Base-by-base conservation (phyloP, 2,888 invertebrate species). In the Clostera curtula region DNA sequence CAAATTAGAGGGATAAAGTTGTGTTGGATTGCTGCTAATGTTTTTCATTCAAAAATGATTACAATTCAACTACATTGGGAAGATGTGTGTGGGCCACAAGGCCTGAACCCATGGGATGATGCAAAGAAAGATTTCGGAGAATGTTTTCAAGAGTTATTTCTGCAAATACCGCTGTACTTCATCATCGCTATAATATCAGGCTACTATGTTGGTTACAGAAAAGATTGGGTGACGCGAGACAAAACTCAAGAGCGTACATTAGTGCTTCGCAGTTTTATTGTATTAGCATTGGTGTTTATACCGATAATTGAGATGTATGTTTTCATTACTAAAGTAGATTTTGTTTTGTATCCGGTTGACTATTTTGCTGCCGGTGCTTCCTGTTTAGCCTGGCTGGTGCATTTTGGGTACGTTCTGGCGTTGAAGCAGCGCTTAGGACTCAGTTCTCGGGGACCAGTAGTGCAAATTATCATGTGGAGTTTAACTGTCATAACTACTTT, bases 71-170 rank as follows among this genome's bases (percentile, higher is more conserved):
- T 92, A 91, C 86, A 88, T 54, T 93, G 93, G 92, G 87, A 88
- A 36, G 87, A 89, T 35, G 86, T 93, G 55, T 94, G 94, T 62
- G 91, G 92, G 26, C 86, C 88, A n/a, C 86, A 86, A 12, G 91
- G 91, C 13, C 74, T 94, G 26, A 79, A 82, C 34, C 87, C 92
- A 12, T 92, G 93, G 87, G 87, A 91, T 52, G 82, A 86, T 5
- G 70, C 85, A 8, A 85, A 87, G 16, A 89, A 90, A 56, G 94
- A 95, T 74, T 86, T 96, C 50, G 90, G 93, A 29, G 80, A 90
- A 31, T 97, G 96, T 69, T 96, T 96, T 63, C 94, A 95, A 69
- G 89, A 93, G 69, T 71, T 95, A 25, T 90, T 89, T 56, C 83
- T 97, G 16, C 89, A 93, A 66, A 86, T 93, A 47, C 95, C 96